Evolutionary conservation across 2,888 invertebrate species (phyloP), one percentile per base, ranked within the genome.

Genomic region (Poecilus cupreus): DNA sequence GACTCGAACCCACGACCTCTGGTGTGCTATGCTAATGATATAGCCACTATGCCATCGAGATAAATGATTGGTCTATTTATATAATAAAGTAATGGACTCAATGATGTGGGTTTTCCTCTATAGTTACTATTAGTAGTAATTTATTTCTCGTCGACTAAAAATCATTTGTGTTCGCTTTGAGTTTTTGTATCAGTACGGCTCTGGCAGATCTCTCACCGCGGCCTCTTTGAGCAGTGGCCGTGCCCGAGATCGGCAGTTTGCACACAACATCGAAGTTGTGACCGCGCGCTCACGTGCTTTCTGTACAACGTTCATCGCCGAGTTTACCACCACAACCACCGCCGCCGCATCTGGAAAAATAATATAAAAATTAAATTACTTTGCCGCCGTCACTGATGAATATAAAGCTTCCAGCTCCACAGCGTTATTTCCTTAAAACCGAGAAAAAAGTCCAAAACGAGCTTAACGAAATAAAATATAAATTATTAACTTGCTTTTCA

Each of bases 301-400:
- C 49, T 49, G 49, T 74, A 64, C 13, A 37, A 37, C 49, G 26
- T 13, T 54, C 43, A 20, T 43, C 72, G 39, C 72, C 24, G 26
- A 32, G 24, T 24, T n/a, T 24, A 3, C 22, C 57, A 57, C 32
- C 32, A 68, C 18, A 26, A n/a, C 32, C 57, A 43, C 39, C 72
- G 10, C 51, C 51, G 8, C 64, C 16, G 20, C 64, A 37, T 68
- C 64, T 68, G 64, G 64, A 68, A 68, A 68, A 68, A 68, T 68
- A 68, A 68, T 68, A 68, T 68, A 68, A 68, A 68, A 68, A 68
- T 68, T 68, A 37, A 68, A 68, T 68, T 68, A 68, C 64, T 68
- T 68, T 18, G 10, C 64, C 37, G 18, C 20, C 64, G 37, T 32
- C 64, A 68, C 64, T 68, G 64, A 68, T 37, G 64, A 68, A 68